These are phyloP conservation scores for Dallia pectoralis DNA, from an alignment of 2,797 vertebrate species.

Conservation along the genomic window DNA sequence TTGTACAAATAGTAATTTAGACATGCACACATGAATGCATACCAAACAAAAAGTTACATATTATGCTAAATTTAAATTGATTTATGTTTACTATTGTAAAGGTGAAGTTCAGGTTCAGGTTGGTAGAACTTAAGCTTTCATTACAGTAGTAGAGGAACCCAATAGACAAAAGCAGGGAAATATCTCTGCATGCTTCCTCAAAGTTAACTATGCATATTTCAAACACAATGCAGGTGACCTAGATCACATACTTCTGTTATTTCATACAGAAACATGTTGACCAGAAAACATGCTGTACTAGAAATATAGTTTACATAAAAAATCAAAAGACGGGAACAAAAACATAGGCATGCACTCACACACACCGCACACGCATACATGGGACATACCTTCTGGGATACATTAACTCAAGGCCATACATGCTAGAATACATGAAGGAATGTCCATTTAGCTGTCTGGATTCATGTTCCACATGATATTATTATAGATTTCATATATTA, in stretches of 20 bases:
- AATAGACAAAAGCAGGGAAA: not conserved
- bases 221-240: not conserved
- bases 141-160: not conserved
- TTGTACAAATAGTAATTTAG: too few relatives aligned
- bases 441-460: slow-evolving; percentile 25
- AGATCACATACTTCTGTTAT: not conserved
- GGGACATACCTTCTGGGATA: slow-evolving; percentile 76
- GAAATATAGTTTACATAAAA: not conserved
- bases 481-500: not conserved
- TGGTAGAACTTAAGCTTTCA: too few relatives aligned
- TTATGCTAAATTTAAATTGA: too few relatives aligned
- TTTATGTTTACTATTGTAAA: too few relatives aligned
- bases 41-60: too few relatives aligned
- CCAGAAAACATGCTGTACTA: not conserved
- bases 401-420: slow-evolving; percentile 76
- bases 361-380: slow-evolving; percentile 24
- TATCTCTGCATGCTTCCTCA: not conserved
- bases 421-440: slow-evolving; percentile 70
- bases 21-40: too few relatives aligned
- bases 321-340: slow-evolving; percentile 23
- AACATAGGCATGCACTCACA: slow-evolving; percentile 14
- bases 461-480: not conserved
- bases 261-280: slow-evolving; percentile 2
- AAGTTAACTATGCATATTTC: not conserved
- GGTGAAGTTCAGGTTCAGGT: too few relatives aligned